These are phyloP conservation scores for Aix galericulata DNA, from an alignment of 2,113 vertebrate species.

Conservation along the genomic window DNA sequence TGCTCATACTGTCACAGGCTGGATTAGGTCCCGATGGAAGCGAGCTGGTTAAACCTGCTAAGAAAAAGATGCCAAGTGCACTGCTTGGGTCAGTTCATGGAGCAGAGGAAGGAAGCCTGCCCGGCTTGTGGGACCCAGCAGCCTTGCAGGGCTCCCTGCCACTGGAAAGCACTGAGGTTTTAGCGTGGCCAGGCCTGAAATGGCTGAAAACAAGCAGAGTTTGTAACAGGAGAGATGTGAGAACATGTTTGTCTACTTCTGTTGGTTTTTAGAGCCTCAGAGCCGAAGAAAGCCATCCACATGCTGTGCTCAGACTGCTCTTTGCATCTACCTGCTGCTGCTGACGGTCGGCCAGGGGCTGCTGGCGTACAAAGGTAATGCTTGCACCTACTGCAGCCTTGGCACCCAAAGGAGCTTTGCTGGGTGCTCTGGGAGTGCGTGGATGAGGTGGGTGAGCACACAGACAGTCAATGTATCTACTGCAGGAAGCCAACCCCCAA, in stretches of 20 bases:
- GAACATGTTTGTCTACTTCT: neutral
- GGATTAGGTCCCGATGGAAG: neutral
- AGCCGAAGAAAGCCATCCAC: constrained; percentile 22
- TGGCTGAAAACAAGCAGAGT: neutral
- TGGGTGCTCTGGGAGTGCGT: fast-evolving
- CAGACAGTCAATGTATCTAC: fast-evolving
- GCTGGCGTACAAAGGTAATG: constrained; percentile 69
- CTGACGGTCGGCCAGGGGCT: constrained; percentile 40
- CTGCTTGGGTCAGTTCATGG: neutral
- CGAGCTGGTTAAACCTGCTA: neutral
- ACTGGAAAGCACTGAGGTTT: neutral
- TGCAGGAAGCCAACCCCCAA: neutral
- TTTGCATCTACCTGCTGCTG: constrained; percentile 62
- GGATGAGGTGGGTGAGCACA: fast-evolving
- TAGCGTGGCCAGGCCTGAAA: neutral
- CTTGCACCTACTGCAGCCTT: fast-evolving
- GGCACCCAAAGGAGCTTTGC: neutral
- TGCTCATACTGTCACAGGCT: neutral
- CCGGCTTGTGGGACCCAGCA: neutral
- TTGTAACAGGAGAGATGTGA: neutral
- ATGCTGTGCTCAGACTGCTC: neutral
- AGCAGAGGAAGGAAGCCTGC: neutral
- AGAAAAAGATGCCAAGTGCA: neutral
- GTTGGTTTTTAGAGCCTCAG: constrained; percentile 62
- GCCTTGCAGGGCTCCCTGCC: neutral